phyloP scores from a whole-genome alignment of 2,113 vertebrate genomes.

The Oreocharis arfaki region DNA sequence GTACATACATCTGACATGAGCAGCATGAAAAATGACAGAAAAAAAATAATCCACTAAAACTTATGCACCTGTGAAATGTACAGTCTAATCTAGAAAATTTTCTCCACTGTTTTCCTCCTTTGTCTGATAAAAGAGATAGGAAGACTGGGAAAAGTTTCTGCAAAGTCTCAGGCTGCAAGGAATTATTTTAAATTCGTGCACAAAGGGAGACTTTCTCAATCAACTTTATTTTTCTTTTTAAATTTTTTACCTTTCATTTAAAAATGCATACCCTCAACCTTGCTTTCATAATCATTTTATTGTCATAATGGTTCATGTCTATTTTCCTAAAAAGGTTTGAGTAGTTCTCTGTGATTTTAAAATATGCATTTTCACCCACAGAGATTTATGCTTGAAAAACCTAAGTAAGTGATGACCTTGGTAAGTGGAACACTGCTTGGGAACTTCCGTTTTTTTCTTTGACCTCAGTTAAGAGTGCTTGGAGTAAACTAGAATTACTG shows the following conservation, averaged over 20 bases:
- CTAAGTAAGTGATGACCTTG: not conserved
- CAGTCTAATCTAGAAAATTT: not conserved
- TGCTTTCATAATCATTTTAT: slow-evolving; percentile 4
- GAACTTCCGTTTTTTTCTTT: not conserved
- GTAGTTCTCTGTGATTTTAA: slow-evolving; percentile 25
- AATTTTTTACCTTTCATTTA: not conserved
- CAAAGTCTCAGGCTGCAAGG: not conserved
- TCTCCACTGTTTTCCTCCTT: not conserved
- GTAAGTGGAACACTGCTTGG: not conserved
- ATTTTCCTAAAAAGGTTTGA: slow-evolving; percentile 18
- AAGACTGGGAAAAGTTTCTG: not conserved
- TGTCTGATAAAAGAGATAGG: not conserved
- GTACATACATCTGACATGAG: fast-evolving
- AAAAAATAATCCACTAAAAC: not conserved
- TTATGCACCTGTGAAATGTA: not conserved
- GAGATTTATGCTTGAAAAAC: slow-evolving; percentile 38
- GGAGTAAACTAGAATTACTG: not conserved
- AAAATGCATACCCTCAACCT: slow-evolving; percentile 7
- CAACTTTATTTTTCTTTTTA: not conserved
- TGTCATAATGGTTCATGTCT: not conserved
- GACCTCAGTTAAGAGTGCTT: not conserved
- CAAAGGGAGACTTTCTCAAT: not conserved
- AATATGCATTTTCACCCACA: slow-evolving; percentile 14
- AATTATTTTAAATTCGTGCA: not conserved
- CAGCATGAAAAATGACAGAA: not conserved